These are phyloP conservation scores for Ailuropoda melanoleuca DNA, from an alignment of 2,113 vertebrate species.

Conservation along the genomic window DNA sequence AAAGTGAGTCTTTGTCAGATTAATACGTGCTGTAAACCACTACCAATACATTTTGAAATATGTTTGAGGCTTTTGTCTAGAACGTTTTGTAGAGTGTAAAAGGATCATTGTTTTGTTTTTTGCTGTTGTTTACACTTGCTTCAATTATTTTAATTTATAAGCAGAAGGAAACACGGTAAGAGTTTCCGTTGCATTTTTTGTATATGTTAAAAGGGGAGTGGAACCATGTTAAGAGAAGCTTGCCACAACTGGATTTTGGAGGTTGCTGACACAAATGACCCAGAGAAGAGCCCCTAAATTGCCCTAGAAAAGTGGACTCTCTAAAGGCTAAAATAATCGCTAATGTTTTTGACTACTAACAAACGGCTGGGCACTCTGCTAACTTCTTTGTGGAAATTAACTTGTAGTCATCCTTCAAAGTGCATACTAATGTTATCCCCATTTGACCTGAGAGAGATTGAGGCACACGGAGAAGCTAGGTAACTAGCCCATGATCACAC, in stretches of 20 bases:
- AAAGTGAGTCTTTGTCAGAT: neutral
- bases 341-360: neutral
- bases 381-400: conserved; percentile 28
- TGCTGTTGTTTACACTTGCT: neutral
- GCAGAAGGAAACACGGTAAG: neutral
- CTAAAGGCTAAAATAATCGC: neutral
- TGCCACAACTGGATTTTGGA: neutral
- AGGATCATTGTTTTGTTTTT: neutral
- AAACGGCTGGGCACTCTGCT: neutral
- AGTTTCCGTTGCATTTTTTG: neutral
- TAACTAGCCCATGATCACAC: neutral
- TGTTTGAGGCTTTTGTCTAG: neutral
- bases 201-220: neutral
- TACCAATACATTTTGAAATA: conserved; percentile 34
- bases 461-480: neutral
- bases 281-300: neutral
- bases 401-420: neutral
- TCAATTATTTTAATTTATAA: neutral
- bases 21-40: neutral
- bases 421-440: neutral
- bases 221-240: conserved; percentile 1
- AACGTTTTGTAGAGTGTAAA: neutral
- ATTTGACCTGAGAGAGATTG: neutral
- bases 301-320: neutral
- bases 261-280: neutral